Base-by-base conservation (phyloP, 2,888 invertebrate species). In the Cerastis leucographa region DNA sequence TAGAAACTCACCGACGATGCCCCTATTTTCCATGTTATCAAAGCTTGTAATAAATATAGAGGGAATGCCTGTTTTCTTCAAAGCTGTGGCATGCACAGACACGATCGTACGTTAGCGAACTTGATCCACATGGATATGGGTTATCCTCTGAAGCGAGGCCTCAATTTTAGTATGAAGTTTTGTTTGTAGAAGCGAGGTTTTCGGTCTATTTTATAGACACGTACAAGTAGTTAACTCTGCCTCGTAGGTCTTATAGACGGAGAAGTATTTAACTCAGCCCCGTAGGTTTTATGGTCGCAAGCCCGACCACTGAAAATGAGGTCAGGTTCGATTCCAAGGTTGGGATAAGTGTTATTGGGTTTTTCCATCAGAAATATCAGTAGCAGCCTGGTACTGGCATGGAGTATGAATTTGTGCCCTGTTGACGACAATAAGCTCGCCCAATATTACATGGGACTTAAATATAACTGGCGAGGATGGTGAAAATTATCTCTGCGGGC, bases 1-100 rank as follows among this genome's bases (percentile, higher is more conserved):
- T 87, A 84, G 81, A 78, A 89, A 83, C 81, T 80, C 62, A 81
- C 76, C 67, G 12, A 12, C 44, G 67, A 78, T 83, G 72, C 66
- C 46, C 67, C 70, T 84, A 71, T 74, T 85, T 84, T 85, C 75
- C 86, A 84, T 83, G 83, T 79, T 85, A 85, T 71, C 72, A 85
- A 85, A 77, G 56, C 42, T 44, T 29, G 76, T 77, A 49, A 78
- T 82, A 85, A 85, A 81, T 83, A 83, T 65, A 46, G 54, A 19
- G 35, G 71, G 56, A 51, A 82, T 69, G 56, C 73, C 62, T 65
- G 29, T 77, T 80, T 82, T 66, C 71, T n/a, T 68, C 25, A 61
- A 59, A 22, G 70, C 76, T 69, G 64, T 59, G 73, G 71, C 73
- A 85, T 85, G 73, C 74, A 71, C 44, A 56, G 68, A 66, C 81